Percentiles rank a stretch among this genome's conserved stretches.
phyloP scores from a whole-genome alignment of 2,797 vertebrate genomes.

The Corythornis leucogaster region DNA sequence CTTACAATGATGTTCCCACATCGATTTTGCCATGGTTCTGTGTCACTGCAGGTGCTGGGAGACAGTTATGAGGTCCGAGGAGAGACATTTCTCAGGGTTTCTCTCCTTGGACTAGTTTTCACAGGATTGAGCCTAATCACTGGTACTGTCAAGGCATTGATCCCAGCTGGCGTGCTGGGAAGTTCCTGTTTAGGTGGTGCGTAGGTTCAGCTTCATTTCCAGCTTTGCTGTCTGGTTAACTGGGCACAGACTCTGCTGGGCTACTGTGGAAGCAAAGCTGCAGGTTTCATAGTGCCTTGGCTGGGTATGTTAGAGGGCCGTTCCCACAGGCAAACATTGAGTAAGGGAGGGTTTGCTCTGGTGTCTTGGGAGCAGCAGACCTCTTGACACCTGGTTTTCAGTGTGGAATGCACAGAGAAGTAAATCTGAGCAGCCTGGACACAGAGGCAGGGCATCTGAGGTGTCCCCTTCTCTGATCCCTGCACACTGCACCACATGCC shows the following conservation, averaged over 20 bases:
- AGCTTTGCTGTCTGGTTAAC: background rate
- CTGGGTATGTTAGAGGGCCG: background rate
- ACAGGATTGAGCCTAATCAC: constrained; percentile 12
- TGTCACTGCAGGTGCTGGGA: constrained; percentile 16
- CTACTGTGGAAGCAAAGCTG: background rate
- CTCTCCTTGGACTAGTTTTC: background rate
- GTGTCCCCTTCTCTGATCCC: background rate
- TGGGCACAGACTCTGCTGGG: background rate
- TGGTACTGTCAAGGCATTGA: background rate
- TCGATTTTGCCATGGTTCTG: background rate
- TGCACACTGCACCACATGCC: fast-evolving
- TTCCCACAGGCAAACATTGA: background rate
- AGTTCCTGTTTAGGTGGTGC: background rate
- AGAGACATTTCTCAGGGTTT: constrained; percentile 19
- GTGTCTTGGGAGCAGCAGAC: background rate
- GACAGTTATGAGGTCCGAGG: background rate
- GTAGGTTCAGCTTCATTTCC: background rate
- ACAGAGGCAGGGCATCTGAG: background rate
- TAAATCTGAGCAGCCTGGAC: background rate
- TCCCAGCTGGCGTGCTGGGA: background rate
- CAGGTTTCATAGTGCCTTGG: background rate
- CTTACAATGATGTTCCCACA: constrained; percentile 29
- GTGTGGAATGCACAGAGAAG: fast-evolving
- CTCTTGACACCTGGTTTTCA: background rate
- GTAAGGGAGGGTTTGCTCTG: background rate